Evolutionary conservation across 2,888 invertebrate genomes (phyloP), one percentile per base, ranked within the genome.

Genomic region (Lomographa bimaculata): DNA sequence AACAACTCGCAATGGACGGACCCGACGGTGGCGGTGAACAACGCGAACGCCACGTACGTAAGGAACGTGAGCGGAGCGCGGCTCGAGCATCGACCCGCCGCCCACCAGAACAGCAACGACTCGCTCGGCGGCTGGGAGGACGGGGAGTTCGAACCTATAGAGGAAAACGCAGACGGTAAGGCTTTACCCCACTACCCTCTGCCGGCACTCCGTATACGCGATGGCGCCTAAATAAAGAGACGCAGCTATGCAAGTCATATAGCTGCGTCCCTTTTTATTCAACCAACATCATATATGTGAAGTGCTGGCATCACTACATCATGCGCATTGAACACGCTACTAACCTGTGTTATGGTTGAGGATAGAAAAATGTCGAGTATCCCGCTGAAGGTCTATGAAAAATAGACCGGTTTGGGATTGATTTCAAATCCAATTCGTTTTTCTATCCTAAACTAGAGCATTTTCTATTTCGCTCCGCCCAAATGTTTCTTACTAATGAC

Each of bases 61-160:
- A 65, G 75, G 9, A 66, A 58, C 40, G 54, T 49, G 2, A 24
- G 47, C 24, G 26, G 48, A 27, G 42, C 55, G 1, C 52, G 67
- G 6, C 52, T 62, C 1, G 73, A 71, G 7, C 76, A 70, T 36
- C 60, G 67, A 0, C 65, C 71, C 10, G 61, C 79, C 9, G 66
- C 80, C 36, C 85, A 89, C 54, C 81, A 91, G 71, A 89, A 87
- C 72, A 90, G 81, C 60, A 81, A 81, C 60, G 85, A 85, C 60
- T 90, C 91, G 9, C 90, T 91, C 40, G 85, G 83, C 33, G 92
- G 91, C 30, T 95, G 95, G 95, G 95, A 95, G 50, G 95, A 95
- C 64, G 91, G 92, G 1, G 95, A 95, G 78, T 95, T 95, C 74
- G 95, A 95, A 69, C 94, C 95, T 1, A 90, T 95, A 9, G 95